phyloP scores from a whole-genome alignment of 64 coral and sea anemone genomes.

The Astreopora myriophthalma region DNA sequence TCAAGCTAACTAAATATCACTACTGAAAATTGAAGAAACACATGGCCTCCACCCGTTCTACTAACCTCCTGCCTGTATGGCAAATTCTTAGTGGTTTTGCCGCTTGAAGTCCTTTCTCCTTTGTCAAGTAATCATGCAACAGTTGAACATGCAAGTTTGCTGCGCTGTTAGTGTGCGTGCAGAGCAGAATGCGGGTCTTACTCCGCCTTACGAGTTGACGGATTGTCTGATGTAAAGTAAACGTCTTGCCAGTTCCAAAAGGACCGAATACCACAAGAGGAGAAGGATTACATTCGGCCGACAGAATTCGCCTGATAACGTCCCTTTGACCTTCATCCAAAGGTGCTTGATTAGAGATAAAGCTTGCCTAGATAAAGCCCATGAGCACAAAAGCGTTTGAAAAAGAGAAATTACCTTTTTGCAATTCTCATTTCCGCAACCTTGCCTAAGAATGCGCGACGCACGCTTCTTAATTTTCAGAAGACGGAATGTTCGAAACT shows the following conservation, averaged over 20 bases:
- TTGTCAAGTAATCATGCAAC: constrained; percentile 53
- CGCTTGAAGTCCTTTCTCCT: constrained; percentile 37
- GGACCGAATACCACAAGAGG: constrained; percentile 90
- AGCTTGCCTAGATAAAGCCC: not conserved
- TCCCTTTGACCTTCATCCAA: constrained; percentile 60
- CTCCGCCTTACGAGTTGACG: constrained; percentile 49
- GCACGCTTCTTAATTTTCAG: too few relatives aligned
- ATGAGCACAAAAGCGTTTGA: not conserved
- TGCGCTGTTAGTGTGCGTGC: constrained; percentile 87
- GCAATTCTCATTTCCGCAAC: too few relatives aligned
- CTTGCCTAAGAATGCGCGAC: too few relatives aligned
- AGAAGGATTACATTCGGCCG: not conserved
- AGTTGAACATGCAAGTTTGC: constrained; percentile 83
- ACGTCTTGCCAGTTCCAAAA: constrained; percentile 93
- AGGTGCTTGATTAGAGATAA: not conserved
- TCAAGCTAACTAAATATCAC: too few relatives aligned
- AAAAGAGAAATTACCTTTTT: not conserved
- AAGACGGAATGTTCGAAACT: too few relatives aligned
- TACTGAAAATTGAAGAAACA: too few relatives aligned
- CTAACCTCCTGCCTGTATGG: constrained; percentile 11
- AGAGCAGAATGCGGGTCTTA: constrained; percentile 59
- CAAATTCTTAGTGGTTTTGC: constrained; percentile 70
- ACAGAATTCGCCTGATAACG: constrained; percentile 52
- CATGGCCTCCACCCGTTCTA: not conserved
- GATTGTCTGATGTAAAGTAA: constrained; percentile 77